Evolutionary conservation across 2,113 vertebrate genomes (phyloP), one percentile per base, ranked within the genome.

Genomic region (Sapayoa aenigma): DNA sequence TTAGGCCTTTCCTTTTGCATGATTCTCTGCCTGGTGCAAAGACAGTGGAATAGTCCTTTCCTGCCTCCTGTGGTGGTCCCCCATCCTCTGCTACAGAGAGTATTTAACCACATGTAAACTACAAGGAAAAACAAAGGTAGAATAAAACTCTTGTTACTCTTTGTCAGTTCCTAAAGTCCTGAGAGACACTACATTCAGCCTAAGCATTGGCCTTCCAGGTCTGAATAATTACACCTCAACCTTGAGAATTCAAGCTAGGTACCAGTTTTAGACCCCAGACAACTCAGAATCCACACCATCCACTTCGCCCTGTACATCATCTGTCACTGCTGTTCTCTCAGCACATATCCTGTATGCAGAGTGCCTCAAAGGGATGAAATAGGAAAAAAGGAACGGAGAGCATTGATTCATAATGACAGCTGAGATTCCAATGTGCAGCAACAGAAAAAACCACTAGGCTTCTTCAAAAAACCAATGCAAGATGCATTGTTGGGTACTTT

Each of bases 291-390:
- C 35, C 46, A 63, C 19, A 63, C 10, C 46, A 66, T 25, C 41
- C 75, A 66, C 33, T 73, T 77, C 0, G 0, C 28, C 16, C 22
- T 13, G 15, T 12, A 59, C 2, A 1, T 47, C 25, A 62, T 9
- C 52, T 65, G 41, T 53, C 78, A 12, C 60, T 84, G 18, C 80
- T 74, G 7, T 58, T 73, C 11, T 5, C 44, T 79, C 20, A n/a
- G 84, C 39, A 87, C 7, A 46, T 37, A 55, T 10, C 21, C 49
- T 74, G 37, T 15, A 39, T 5, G 19, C n/a, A 90, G n/a, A 81
- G 11, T 35, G 30, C 33, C 71, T 87, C 3, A 1, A 25, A 30
- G 28, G n/a, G 12, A 69, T 58, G 30, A 28, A 47, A 13, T 0
- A 65, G 8, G 37, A 22, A 71, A 83, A 88, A 59, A 27, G 28